Base-by-base conservation (phyloP, 2,888 invertebrate species). In the Papilio gigon region DNA sequence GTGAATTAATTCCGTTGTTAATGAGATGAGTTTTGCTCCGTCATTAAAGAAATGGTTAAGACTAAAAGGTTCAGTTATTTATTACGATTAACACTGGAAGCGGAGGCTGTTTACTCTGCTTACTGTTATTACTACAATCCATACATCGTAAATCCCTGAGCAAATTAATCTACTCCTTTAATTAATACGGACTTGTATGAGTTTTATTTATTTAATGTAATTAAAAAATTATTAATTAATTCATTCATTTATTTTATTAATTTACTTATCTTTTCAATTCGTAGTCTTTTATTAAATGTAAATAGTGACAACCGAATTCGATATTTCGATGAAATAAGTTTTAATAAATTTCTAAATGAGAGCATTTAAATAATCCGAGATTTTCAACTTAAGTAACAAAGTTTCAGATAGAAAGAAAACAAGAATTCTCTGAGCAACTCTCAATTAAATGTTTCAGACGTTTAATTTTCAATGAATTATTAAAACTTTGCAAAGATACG, bases 11-110 rank as follows among this genome's bases (percentile, higher is more conserved):
- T 50, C 59, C 35, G 25, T 63, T 47, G 58, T 68, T 68, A 68
- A 68, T 68, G 59, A 64, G 64, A 68, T 64, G 64, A 64, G 64
- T 22, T 50, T 68, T 60, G 59, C 59, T 60, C 68, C 59, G 40
- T 61, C 67, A 61, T 64, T 68, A 68, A 59, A 59, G 68, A 59
- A 68, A 68, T 59, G 59, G 27, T 68, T 64, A 37, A 64, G 68
- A 59, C 63, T 68, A 63, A 64, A 67, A 64, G 63, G 59, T 60
- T 59, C 64, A 50, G 64, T 58, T 64, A 35, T 64, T 59, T 64
- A 59, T 64, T 59, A 17, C 59, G 58, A 47, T 63, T 63, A 68
- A 58, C 33, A 44, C 17, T 12, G 40, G 61, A 53, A 61, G 67
- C 61, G 50, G 37, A 40, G 61, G 53, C 61, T 67, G 44, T 67